These are phyloP conservation scores for Urosaurus nigricauda DNA, from an alignment of 2,797 vertebrate species.

Conservation along the genomic window DNA sequence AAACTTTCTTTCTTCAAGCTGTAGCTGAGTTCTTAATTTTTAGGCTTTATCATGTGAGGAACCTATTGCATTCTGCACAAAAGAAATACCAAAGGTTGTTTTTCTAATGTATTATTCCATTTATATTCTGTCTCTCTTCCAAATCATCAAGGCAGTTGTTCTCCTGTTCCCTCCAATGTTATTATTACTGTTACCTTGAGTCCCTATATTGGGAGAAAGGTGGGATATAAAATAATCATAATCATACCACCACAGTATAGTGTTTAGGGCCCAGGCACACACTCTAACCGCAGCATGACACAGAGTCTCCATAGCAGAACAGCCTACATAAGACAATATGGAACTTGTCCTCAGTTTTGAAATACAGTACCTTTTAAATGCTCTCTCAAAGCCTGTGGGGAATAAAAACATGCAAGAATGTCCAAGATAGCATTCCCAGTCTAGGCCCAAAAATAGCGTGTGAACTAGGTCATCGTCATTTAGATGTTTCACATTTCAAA, in stretches of 20 bases:
- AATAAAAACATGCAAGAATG: slow-evolving; percentile 11
- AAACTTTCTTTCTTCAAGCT: slow-evolving; percentile 33
- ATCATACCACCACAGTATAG: neutral
- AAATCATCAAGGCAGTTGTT: neutral
- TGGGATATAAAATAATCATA: no score
- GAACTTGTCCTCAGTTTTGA: slow-evolving; percentile 6
- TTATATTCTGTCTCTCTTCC: neutral
- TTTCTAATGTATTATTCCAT: neutral
- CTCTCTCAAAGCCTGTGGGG: neutral
- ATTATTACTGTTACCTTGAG: neutral
- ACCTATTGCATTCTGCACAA: neutral
- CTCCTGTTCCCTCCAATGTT: neutral
- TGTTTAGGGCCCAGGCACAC: neutral
- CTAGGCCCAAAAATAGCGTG: slow-evolving; percentile 10
- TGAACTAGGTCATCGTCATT: slow-evolving; percentile 25
- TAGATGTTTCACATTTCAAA: slow-evolving; percentile 6
- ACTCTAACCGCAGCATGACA: neutral
- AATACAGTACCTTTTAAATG: neutral
- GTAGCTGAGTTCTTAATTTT: slow-evolving; percentile 31
- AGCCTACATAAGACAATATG: neutral
- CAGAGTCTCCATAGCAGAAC: neutral
- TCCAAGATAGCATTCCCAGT: neutral
- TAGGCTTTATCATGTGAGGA: slow-evolving; percentile 10
- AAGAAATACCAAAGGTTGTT: neutral
- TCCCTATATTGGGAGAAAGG: no score